Base-by-base conservation (phyloP, 2,113 vertebrate species). In the Romanogobio albipinnatus region DNA sequence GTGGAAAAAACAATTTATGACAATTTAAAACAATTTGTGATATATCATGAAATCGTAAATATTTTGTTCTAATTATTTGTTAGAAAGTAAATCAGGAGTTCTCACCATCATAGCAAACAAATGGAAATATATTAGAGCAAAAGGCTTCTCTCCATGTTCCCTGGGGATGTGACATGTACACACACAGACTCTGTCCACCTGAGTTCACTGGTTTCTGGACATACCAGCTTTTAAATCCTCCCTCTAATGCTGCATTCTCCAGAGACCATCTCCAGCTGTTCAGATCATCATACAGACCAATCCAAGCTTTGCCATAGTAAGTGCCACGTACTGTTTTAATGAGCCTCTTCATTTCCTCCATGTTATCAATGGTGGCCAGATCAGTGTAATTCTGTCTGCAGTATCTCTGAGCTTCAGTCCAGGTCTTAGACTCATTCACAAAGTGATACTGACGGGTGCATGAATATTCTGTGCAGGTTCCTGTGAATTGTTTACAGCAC, bases 51-150 rank as follows among this genome's bases (percentile, higher is more conserved):
- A 19, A n/a, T 62, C 13, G 14, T 8, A 24, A 47, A 24, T 26
- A 24, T 66, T 5, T 33, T 24, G 17, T 56, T 24, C 5, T 0
- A 15, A 26, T 39, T 56, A 1, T 2, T 53, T 45, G 17, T 8
- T 56, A 56, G 0, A 24, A 29, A 4, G 22, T 15, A 11, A 1
- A 47, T 4, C 2, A 3, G n/a, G 1, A 53, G 1, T 45, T 43
- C 73, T 82, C 24, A 86, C 85, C 62, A 77, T 86, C 75, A 77
- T 49, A 86, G 49, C 85, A 86, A 66, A 86, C 36, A 71, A 82
- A 80, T 0, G 0, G 0, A 15, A 3, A 2, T 6, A 0, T 0
- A 15, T 3, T 1, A 11, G 1, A 9, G 43, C 77, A 80, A 26
- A 2, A 0, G 13, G 0, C 0, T 56, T 80, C 82, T 11, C n/a